phyloP scores from a whole-genome alignment of 1,140 invertebrate species.

The Caligus rogercresseyi region DNA sequence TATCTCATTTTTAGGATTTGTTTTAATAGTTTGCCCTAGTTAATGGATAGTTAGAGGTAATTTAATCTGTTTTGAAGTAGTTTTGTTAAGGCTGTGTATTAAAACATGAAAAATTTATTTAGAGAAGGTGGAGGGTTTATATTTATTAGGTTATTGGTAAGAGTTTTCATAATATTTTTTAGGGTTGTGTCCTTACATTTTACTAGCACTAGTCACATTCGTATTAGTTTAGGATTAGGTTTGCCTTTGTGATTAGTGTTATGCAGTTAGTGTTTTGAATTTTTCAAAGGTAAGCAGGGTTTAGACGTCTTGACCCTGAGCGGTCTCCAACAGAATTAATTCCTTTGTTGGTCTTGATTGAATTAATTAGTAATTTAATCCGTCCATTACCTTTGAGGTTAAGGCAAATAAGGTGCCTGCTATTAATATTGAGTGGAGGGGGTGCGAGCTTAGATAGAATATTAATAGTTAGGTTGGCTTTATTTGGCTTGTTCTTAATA shows the following conservation, averaged over 20 bases:
- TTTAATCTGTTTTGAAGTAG: too few relatives aligned
- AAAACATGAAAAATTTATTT: neutral
- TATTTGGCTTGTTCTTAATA: too few relatives aligned
- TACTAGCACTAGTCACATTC: neutral
- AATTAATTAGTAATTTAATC: neutral
- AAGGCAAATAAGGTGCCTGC: neutral
- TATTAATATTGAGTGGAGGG: neutral
- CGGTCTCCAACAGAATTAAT: neutral
- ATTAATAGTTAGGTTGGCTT: too few relatives aligned
- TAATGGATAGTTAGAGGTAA: too few relatives aligned
- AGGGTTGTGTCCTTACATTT: neutral
- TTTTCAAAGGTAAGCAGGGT: neutral
- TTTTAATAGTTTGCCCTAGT: too few relatives aligned
- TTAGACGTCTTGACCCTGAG: neutral
- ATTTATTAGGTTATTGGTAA: neutral
- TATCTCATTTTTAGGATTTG: too few relatives aligned
- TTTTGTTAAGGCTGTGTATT: too few relatives aligned
- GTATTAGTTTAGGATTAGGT: neutral
- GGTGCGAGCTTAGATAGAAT: neutral
- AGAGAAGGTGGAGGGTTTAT: neutral
- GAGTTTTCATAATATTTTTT: neutral
- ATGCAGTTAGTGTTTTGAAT: neutral
- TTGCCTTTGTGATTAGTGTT: neutral
- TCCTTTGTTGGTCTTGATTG: neutral
- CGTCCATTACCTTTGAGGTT: neutral